Base-by-base conservation (phyloP, 2,113 vertebrate species). In the Ptyas mucosa region DNA sequence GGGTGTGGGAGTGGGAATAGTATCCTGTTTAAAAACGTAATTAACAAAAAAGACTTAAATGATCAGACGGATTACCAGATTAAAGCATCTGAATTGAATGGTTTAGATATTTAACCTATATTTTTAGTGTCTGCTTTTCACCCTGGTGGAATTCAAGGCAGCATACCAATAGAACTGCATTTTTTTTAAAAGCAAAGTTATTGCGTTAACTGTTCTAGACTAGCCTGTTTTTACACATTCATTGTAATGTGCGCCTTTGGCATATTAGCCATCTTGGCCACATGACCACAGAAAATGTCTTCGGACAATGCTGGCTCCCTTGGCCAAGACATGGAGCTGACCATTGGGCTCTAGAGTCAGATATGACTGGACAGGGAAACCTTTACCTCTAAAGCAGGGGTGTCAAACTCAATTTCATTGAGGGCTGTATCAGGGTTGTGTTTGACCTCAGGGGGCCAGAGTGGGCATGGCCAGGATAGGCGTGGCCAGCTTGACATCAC, bases 1-100 rank as follows among this genome's bases (percentile, higher is more conserved):
- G 58, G 23, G 57, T n/a, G n/a, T n/a, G 8, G 8, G 0, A 0
- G 2, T 0, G 5, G 20, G 20, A 2, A 46, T 49, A 29, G 46
- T 29, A 29, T 64, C 43, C 39, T n/a, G 12, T 87, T 39, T 26
- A 55, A 46, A 81, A 57, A 12, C 14, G 26, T 39, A 43, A 23
- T 26, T 20, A 34, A 23, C 24, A 54, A 53, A 23, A 89, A 51
- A 61, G 9, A 61, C 58, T 61, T 21, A 34, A 1, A 52, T 34
- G 26, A 46, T 61, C 58, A 61, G 24, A 11, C 1, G 24, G 58
- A n/a, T 20, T 43, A 55, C 1, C 51, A 69, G 3, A 8, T 26
- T 39, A 14, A 86, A 3, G 46, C 29, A 46, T 69, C 18, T 64
- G 55, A 15, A 49, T 1, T 39, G 11, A 53, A 69, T 88, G 29